phyloP scores from a whole-genome alignment of 2,797 vertebrate genomes.

The Myotis daubentonii region DNA sequence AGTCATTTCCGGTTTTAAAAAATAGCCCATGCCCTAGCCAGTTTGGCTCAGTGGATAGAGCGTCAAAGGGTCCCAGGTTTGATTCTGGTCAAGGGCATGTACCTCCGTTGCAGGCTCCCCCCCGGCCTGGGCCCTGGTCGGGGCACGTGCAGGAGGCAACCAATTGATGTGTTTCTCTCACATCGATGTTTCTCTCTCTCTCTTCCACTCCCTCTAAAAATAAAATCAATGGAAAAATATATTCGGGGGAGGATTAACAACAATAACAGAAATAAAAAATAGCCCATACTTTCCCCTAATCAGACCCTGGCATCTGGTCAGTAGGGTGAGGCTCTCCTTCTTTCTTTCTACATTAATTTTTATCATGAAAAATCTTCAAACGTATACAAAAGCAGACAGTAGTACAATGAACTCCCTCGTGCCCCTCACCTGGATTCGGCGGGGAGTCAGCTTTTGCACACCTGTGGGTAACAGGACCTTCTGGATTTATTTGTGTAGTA shows the following conservation, averaged over 20 bases:
- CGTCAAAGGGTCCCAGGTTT: too few species aligned
- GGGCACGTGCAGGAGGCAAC: too few species aligned
- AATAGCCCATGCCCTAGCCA: background rate
- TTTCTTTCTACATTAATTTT: slow-evolving; percentile 26
- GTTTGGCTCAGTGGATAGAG: too few species aligned
- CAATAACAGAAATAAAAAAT: background rate
- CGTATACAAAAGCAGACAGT: background rate
- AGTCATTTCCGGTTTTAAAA: slow-evolving; percentile 19
- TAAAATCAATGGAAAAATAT: too few species aligned
- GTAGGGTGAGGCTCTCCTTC: background rate
- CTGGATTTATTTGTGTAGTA: slow-evolving; percentile 26
- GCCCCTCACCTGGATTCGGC: background rate
- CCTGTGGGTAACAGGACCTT: background rate
- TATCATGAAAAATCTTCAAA: background rate
- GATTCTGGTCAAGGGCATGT: too few species aligned
- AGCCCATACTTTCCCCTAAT: background rate
- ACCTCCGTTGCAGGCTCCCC: too few species aligned
- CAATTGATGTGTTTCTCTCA: too few species aligned
- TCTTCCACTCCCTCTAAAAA: too few species aligned
- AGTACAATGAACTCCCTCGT: background rate
- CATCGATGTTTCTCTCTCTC: too few species aligned
- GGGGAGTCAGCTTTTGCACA: background rate
- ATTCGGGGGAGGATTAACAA: too few species aligned
- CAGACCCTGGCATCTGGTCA: background rate
- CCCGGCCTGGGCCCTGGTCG: too few species aligned